Base-by-base conservation (phyloP, 2,888 invertebrate genomes). In the Chrysolina oricalcia region DNA sequence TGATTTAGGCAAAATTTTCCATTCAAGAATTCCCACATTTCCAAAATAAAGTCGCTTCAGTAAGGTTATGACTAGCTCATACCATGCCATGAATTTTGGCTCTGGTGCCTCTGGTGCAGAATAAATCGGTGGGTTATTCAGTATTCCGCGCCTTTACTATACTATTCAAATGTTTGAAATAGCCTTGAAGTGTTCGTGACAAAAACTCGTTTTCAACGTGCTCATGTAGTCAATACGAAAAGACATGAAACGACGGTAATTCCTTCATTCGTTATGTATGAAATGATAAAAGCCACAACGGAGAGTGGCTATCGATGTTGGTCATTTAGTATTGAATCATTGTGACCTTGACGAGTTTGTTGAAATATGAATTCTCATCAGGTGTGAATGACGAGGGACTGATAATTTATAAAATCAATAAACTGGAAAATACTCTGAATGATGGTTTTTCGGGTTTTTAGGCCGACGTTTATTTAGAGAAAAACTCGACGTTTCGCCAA, bases 181-280 rank as follows among this genome's bases (percentile, higher is more conserved):
- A 19, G 53, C 53, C 53, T 53, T 53, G 53, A 53, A 53, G 13
- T 53, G 13, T 53, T 53, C 53, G 13, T 53, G 21, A 23, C 21
- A 13, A 53, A 53, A 53, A 53, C 53, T 53, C 6, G 53, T 53
- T 53, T 53, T 10, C 21, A 53, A 53, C 17, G 48, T 48, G 48
- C 48, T 48, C 1, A 48, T 48, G n/a, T 48, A 21, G 53, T 53
- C 53, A 21, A 53, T 3, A 23, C 5, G 13, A 21, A 53, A 17
- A 23, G 21, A 21, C 13, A 21, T 19, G 17, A 11, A 53, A 43
- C 15, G 43, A 43, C 43, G 43, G 43, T 15, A 43, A 15, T 15
- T 43, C 15, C 15, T 15, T 13, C 53, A 23, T 5, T 53, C 21
- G 21, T 53, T 53, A 21, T 11, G 11, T 21, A 53, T 53, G 53